Base-by-base conservation (phyloP, 1,140 invertebrate genomes). In the Magallana angulata region DNA sequence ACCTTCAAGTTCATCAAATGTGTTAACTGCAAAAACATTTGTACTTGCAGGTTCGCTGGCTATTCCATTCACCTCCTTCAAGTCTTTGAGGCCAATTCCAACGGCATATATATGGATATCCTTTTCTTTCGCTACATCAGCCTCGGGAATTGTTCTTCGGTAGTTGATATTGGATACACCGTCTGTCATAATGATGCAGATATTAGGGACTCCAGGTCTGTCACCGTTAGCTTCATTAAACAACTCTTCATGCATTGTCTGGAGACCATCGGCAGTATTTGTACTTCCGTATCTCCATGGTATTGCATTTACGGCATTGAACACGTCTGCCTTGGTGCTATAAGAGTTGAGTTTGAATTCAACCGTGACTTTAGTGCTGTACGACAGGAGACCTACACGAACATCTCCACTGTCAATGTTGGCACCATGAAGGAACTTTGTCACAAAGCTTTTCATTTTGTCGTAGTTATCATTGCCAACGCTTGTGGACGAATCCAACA, bases 151-250 rank as follows among this genome's bases (percentile, higher is more conserved):
- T 0, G 92, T 91, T 62, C 71, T 87, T 14, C 80, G 64, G 12
- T 89, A 84, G 82, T 93, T 93, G 62, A 92, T 90, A 82, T 94
- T 93, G 12, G 94, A 94, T 9, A 91, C 88, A 84, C 94, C 94
- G 90, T 94, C 94, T 36, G 93, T 94, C 12, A 94, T 56, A 6
- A 94, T 62, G 14, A 94, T 90, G n/a, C 84, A 90, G 18, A 94
- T 86, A 80, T 94, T 93, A 16, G 84, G 85, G 1, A 91, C 92
- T 57, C 86, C 87, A 5, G 88, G 88, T 80, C 94, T 87, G 71
- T 93, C 93, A 0, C 94, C 93, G 85, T 93, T 89, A 36, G 12
- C 30, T 18, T 57, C 71, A 8, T 87, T 90, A 86, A 92, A 94
- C 90, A 94, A 91, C 57, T 92, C 30, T 30, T 87, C 85, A 16